Base-by-base conservation (phyloP, 2,888 invertebrate genomes). In the Cryptocheilus praepositus region DNA sequence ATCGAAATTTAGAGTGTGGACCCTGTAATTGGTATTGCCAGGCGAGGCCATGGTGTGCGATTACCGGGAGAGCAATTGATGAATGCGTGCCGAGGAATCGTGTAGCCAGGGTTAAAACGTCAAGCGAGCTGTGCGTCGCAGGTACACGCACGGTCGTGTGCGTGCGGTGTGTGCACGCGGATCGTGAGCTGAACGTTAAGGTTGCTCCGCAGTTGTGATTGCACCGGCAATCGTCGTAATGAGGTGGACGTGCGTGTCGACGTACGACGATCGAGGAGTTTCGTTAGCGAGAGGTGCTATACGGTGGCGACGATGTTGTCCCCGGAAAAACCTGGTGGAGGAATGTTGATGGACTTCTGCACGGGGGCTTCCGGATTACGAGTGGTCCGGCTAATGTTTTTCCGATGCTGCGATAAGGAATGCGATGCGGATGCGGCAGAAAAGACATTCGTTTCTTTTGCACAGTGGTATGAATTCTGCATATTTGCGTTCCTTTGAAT, bases 161-260 rank as follows among this genome's bases (percentile, higher is more conserved):
- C 57, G 54, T 22, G 61, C 28, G 28, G 25, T 44, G 52, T 56
- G 43, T 44, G 45, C 46, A 13, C 25, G n/a, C n/a, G n/a, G n/a
- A n/a, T n/a, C n/a, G n/a, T n/a, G n/a, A n/a, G n/a, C n/a, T 43
- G 58, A 60, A 71, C 51, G 45, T n/a, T 13, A 25, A 1, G 28
- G 57, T 57, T 58, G 61, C 49, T 58, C 19, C 45, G 15, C 64
- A 64, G 55, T 56, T 64, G 61, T 61, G 67, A 70, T 76, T 69
- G 59, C 67, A 8, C 51, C 36, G 36, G 55, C 64, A 70, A 77
- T 76, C 60, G 66, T 18, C 61, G 62, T 71, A 76, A 76, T 73
- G 66, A 73, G 69, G 43, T 45, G 69, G 53, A 73, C 64, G 73
- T 71, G 70, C 52, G 65, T 67, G 65, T 55, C 52, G 57, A 49